These are phyloP conservation scores for Notolepis coatsorum DNA, from an alignment of 2,797 vertebrate genomes.

Conservation along the genomic window DNA sequence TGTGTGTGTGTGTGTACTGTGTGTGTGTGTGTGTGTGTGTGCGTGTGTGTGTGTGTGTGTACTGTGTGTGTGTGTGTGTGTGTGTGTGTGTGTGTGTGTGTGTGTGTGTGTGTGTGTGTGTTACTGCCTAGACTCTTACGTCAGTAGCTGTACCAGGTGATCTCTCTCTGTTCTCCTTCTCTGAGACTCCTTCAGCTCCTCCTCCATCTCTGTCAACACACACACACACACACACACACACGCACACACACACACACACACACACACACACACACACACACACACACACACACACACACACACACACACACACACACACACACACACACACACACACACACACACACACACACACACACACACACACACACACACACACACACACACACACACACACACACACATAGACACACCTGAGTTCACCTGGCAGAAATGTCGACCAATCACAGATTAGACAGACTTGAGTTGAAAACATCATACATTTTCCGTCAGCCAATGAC, in stretches of 20 bases:
- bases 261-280: constrained; percentile 14
- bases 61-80: constrained; percentile 25
- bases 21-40: constrained; percentile 31
- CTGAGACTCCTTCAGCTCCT: constrained; percentile 57
- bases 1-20: constrained; percentile 23
- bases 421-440: constrained; percentile 15
- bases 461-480: constrained; percentile 28
- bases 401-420: constrained; percentile 12
- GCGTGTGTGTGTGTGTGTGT: constrained; percentile 5
- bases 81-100: constrained; percentile 15
- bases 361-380: constrained; percentile 16
- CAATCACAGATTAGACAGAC: constrained; percentile 9
- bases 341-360: constrained; percentile 15
- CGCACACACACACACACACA: constrained; percentile 2
- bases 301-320: constrained; percentile 16
- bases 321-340: constrained; percentile 14
- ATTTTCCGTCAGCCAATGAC: constrained; percentile 4
- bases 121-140: constrained; percentile 61
- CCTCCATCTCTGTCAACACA: constrained; percentile 48
- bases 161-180: constrained; percentile 55
- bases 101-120: constrained; percentile 32
- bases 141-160: constrained; percentile 59
- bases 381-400: constrained; percentile 16
- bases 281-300: constrained; percentile 15
- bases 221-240: constrained; percentile 35